phyloP scores from a whole-genome alignment of 1,140 invertebrate species.

The Diuraphis noxia region DNA sequence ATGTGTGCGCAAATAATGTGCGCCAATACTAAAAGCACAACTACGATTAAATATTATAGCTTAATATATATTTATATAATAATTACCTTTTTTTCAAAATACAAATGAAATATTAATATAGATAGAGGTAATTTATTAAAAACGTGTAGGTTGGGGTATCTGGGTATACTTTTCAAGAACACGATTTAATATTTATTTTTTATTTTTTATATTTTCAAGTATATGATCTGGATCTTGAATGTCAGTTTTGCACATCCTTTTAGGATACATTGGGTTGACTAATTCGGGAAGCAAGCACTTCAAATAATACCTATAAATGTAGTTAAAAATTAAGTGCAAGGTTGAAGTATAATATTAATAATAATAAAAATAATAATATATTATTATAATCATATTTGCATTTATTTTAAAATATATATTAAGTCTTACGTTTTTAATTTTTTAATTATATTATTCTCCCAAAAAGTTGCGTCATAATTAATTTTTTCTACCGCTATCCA shows the following conservation, averaged over 20 bases:
- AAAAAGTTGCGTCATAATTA: neutral
- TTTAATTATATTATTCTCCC: neutral
- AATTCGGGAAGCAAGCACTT: slow-evolving; percentile 2
- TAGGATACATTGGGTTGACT: neutral
- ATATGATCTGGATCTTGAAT: neutral
- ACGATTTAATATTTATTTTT: neutral
- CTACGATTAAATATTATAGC: no score
- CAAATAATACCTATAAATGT: slow-evolving; percentile 10
- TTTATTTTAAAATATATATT: neutral
- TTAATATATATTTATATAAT: no score
- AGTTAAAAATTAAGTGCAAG: neutral
- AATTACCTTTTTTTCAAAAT: no score
- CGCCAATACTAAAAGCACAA: no score
- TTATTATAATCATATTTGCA: neutral
- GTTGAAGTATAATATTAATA: neutral
- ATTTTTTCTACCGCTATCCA: slow-evolving; percentile 11
- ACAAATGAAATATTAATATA: no score
- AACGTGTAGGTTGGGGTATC: no score
- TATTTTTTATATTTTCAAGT: neutral
- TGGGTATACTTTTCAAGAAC: no score
- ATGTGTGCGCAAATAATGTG: no score
- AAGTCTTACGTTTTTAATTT: neutral
- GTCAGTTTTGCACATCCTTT: neutral
- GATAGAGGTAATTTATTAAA: no score
- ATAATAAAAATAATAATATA: no score